phyloP scores from a whole-genome alignment of 2,888 invertebrate species.

The Biston stratarius region DNA sequence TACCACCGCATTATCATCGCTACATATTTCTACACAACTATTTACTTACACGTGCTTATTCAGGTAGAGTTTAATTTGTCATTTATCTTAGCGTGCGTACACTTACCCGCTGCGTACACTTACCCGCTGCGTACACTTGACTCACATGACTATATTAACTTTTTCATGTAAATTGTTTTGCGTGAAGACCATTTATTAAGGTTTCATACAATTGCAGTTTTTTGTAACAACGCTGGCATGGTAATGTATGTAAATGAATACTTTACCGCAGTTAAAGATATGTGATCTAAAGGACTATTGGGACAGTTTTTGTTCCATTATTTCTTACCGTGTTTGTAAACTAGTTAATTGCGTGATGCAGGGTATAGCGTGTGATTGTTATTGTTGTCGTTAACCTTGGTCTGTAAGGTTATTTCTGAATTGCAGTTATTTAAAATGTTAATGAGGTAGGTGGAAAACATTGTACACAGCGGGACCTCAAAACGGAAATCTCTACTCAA shows the following conservation, averaged over 20 bases:
- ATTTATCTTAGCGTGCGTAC: too few species aligned
- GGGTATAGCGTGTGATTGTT: conserved; percentile 6
- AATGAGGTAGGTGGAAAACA: background rate
- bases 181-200: too few species aligned
- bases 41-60: background rate
- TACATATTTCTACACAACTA: too few species aligned
- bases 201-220: conserved; percentile 15
- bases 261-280: background rate
- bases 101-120: too few species aligned
- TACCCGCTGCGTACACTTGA: too few species aligned
- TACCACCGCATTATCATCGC: too few species aligned
- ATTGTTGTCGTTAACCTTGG: conserved; percentile 10
- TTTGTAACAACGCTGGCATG: background rate
- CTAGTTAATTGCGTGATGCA: conserved; percentile 7
- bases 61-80: too few species aligned
- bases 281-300: conserved; percentile 19
- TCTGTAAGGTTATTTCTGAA: conserved; percentile 9
- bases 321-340: conserved; percentile 1
- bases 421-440: conserved; percentile 2
- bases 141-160: too few species aligned
- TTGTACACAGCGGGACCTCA: too few species aligned
- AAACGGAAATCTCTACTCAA: too few species aligned
- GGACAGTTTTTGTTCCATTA: conserved; percentile 5
- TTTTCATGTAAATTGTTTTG: too few species aligned
- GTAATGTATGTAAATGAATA: conserved; percentile 24